A percentile compares a stretch with the other conserved stretches of the same genome.
Conservation (phyloP, 2,888 invertebrate genomes). For the Hydraecia micacea region DNA sequence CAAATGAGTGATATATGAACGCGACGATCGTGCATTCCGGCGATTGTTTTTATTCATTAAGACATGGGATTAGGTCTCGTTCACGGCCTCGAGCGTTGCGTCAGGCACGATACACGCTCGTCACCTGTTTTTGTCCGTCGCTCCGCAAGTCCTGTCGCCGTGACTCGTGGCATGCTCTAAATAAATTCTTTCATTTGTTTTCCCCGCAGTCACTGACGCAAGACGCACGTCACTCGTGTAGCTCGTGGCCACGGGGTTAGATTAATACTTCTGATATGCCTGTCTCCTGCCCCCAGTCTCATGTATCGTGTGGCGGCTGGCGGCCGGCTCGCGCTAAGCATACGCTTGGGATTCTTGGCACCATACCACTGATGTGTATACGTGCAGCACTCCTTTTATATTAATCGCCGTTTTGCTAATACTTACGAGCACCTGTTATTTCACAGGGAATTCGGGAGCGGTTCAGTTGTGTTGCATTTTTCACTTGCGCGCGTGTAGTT, state of each 20-base stretch:
- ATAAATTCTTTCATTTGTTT: background rate
- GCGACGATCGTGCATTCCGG: background rate
- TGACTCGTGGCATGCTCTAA: background rate
- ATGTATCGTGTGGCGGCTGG: constrained; percentile 43
- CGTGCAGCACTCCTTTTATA: constrained; percentile 60
- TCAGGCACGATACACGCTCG: background rate
- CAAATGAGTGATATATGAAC: background rate
- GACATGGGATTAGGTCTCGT: too few species aligned
- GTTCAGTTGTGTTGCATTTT: constrained; percentile 18
- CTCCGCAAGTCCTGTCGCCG: too few species aligned
- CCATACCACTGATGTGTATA: constrained; percentile 60
- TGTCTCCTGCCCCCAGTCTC: constrained; percentile 38
- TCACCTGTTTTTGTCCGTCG: background rate
- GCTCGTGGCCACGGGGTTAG: background rate
- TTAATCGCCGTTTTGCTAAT: constrained; percentile 59
- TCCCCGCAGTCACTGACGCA: background rate
- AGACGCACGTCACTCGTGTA: background rate
- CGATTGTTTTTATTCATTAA: background rate
- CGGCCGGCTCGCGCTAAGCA: constrained; percentile 60
- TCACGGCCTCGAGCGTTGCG: background rate
- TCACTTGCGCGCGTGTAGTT: background rate
- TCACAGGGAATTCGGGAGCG: constrained; percentile 31
- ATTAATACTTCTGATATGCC: constrained; percentile 53
- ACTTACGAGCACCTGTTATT: constrained; percentile 58
- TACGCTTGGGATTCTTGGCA: constrained; percentile 64